Conservation (phyloP, 2,797 vertebrate species). For the Stomatorhinus walkeri region DNA sequence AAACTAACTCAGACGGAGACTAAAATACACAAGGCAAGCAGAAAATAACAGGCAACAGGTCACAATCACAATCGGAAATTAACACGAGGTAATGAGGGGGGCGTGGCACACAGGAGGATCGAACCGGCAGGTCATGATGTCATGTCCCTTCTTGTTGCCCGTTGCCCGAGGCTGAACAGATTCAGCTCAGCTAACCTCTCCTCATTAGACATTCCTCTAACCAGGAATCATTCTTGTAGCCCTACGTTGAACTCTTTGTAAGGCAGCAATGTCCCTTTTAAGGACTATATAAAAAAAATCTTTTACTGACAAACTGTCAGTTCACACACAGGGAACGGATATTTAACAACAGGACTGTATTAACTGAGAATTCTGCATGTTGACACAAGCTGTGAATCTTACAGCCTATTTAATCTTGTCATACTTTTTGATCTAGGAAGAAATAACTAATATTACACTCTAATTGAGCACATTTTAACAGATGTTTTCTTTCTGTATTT, state of each 20-base stretch:
- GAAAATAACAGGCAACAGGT: no score
- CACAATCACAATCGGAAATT: no score
- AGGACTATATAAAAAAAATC: background rate
- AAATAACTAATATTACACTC: background rate
- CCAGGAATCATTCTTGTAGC: background rate
- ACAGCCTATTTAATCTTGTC: background rate
- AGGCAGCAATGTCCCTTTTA: background rate
- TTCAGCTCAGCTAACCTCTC: background rate
- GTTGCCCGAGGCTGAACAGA: background rate
- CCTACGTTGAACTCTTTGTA: background rate
- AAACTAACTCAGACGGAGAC: no score
- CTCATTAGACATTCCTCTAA: background rate
- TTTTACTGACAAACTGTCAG: background rate
- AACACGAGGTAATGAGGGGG: no score
- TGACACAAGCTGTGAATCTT: slow-evolving; percentile 3
- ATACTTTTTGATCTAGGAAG: background rate
- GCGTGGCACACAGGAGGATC: no score
- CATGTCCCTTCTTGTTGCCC: background rate
- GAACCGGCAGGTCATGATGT: background rate
- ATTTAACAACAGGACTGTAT: background rate
- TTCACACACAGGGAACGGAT: background rate
- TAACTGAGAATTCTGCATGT: background rate
- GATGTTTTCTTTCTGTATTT: background rate
- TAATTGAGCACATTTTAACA: background rate
- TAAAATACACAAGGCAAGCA: no score